Conservation (phyloP, 2,888 invertebrate genomes). For the Cyrtodaria siliqua region DNA sequence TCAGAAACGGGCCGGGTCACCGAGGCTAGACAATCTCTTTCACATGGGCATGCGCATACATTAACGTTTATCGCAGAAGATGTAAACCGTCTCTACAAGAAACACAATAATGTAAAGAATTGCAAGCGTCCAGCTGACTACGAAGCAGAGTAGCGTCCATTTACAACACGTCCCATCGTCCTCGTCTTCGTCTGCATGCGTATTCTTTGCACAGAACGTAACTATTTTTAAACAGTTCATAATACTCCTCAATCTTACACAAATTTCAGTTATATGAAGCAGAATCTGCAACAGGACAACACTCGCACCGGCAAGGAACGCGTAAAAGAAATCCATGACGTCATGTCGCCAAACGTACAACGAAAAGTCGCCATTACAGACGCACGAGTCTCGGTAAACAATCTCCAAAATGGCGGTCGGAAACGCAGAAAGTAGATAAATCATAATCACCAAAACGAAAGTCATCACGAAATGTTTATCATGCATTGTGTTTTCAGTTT, state of each 20-base stretch:
- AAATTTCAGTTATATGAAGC: constrained; percentile 14
- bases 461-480: constrained; percentile 25
- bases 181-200: background rate
- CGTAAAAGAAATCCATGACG: constrained; percentile 17
- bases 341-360: constrained; percentile 15
- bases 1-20: too few species aligned
- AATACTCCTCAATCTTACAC: background rate
- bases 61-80: constrained; percentile 17
- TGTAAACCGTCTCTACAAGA: constrained; percentile 13
- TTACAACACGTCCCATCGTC: background rate
- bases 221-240: background rate
- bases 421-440: constrained; percentile 26
- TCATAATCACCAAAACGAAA: constrained; percentile 18
- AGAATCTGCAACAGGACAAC: constrained; percentile 24
- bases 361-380: constrained; percentile 23
- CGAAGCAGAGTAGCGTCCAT: constrained; percentile 2
- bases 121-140: constrained; percentile 4
- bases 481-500: constrained; percentile 12
- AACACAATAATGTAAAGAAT: constrained; percentile 10
- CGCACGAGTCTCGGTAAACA: constrained; percentile 20
- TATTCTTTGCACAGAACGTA: background rate
- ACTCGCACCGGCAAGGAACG: constrained; percentile 24
- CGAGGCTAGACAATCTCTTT: too few species aligned
- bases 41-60: too few species aligned
- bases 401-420: constrained; percentile 37